Evolutionary conservation across 1,140 invertebrate genomes (phyloP).

Genomic region (Calliopsis andreniformis): DNA sequence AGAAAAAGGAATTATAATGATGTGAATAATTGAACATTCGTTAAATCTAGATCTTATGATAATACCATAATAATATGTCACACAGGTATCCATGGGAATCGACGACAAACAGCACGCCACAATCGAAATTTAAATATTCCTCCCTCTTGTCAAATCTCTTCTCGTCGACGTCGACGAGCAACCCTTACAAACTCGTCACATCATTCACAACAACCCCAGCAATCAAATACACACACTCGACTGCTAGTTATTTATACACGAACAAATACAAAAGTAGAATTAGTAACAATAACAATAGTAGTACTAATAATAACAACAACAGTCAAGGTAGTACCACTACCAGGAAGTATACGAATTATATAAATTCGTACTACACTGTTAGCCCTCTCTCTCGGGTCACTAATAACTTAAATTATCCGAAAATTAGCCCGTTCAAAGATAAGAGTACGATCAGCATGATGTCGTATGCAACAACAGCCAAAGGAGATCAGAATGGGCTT

Average conservation of each 20-base stretch:
- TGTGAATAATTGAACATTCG: no score
- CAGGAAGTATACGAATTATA: constrained; percentile 69
- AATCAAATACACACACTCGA: constrained; percentile 70
- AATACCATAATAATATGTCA: constrained; percentile 52
- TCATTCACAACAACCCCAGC: constrained; percentile 43
- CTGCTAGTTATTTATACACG: constrained; percentile 68
- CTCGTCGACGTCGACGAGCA: constrained; percentile 53
- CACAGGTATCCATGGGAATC: constrained; percentile 77
- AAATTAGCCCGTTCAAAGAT: constrained; percentile 76
- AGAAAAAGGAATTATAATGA: no score
- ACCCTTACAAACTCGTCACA: constrained; percentile 53
- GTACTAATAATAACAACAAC: constrained; percentile 41
- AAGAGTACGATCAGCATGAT: constrained; percentile 69
- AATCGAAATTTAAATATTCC: constrained; percentile 67
- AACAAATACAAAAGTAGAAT: constrained; percentile 64
- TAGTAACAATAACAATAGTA: constrained; percentile 34
- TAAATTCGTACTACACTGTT: constrained; percentile 62
- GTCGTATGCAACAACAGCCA: constrained; percentile 69
- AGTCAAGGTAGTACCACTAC: constrained; percentile 59
- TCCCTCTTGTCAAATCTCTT: constrained; percentile 58
- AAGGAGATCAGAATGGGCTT: constrained; percentile 68
- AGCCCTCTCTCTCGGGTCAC: constrained; percentile 68
- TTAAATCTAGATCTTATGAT: constrained; percentile 1
- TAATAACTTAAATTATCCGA: constrained; percentile 75
- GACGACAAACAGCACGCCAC: constrained; percentile 74